Evolutionary conservation across 2,888 invertebrate genomes (phyloP), one percentile per base, ranked within the genome.

Genomic region (Allygus modestus): DNA sequence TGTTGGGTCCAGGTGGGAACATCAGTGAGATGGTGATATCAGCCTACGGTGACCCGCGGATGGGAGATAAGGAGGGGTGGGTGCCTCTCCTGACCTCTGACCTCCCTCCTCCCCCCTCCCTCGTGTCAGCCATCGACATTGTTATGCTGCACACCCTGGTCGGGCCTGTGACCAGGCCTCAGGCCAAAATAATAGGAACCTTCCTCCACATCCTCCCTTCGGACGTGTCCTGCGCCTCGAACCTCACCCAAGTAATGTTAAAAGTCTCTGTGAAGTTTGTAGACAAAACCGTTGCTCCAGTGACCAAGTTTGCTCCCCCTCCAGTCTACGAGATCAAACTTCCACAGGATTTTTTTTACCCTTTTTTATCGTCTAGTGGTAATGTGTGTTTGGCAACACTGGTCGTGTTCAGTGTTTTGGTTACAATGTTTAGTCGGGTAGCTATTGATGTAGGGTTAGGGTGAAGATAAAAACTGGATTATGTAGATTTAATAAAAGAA

Each of bases 331-430:
- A 94, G 88, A 92, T 95, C 84, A 92, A 92, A 89, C 91, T 96
- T 83, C 95, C 96, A 0, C 92, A 92, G 87, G 94, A 95, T 89
- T 96, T 96, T 89, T 96, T 96, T 89, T 94, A 95, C 89, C 96
- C 96, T 0, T 94, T 94, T 84, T 87, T 87, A 31, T 87, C 87
- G 15, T 37, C 37, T 12, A 28, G 84, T 54, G 43, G 20, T n/a
- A 73, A 9, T 37, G 46, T 46, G 58, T 23, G 58, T 58, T 58
- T n/a, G 58, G 23, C 23, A 17, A 12, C 2, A 12, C 4, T 46
- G 46, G 7, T 46, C 17, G 46, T 46, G 17, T 12, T 1, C 17
- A 17, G 4, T 7, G 46, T 46, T 17, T 37, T 37, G 37, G 37
- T 37, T 37, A 12, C n/a, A 12, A 17, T 46, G 46, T 17, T 46